Evolutionary conservation across 2,888 invertebrate genomes (phyloP), one percentile per base, ranked within the genome.

Genomic region (Latrodectus elegans): DNA sequence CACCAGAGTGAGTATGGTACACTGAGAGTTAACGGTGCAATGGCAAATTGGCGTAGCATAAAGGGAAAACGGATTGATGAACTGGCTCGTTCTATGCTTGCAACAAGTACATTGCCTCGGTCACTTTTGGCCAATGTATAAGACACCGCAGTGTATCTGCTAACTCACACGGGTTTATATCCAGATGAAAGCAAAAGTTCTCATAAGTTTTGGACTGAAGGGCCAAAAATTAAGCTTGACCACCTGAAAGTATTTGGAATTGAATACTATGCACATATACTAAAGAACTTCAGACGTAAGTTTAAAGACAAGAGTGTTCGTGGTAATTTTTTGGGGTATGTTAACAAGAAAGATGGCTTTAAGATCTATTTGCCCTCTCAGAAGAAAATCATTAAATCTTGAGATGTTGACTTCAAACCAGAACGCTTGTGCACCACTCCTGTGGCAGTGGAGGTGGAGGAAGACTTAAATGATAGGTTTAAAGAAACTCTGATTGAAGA

Each of bases 281-380:
- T 22, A 4, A 74, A 74, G 26, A 53, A 74, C 17, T 55, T 26
- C n/a, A 14, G 26, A 60, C 60, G 65, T 12, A 75, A 75, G 55
- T 51, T 77, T 77, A 67, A 77, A 12, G 17, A 77, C 49, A 77
- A 77, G 52, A 67, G 67, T 67, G 14, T 67, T 67, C 2, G 2
- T n/a, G 67, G 77, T 17, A 65, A 77, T 65, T 22, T 67, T 67
- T 65, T 77, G 49, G 77, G 67, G 11, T 77, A 77, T 17, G 65
- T 65, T 15, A 77, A 67, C 49, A 15, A 49, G 14, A 77, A 67
- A 67, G 77, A 67, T 77, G 77, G 77, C 6, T 77, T 67, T n/a
- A 65, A 52, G 11, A 77, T 67, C 22, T 77, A 67, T 51, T 17
- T 77, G 52, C 73, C 53, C 17, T 60, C 65, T 17, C 70, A 52